phyloP scores from a whole-genome alignment of 2,797 vertebrate genomes.

The Hylomyscus alleni region DNA sequence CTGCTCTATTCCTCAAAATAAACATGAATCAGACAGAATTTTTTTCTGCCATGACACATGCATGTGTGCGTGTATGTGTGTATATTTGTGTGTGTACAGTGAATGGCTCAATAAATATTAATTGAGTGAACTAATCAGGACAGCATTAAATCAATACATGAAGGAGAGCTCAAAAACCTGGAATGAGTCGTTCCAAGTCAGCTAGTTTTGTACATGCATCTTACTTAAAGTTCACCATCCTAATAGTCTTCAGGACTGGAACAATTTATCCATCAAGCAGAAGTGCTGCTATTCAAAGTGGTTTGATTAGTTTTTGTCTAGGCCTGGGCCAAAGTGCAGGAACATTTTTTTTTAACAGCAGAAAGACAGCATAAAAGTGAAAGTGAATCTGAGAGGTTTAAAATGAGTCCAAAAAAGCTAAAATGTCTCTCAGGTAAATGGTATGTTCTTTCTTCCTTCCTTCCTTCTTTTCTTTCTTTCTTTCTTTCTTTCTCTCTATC shows the following conservation, averaged over 20 bases:
- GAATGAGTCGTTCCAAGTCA: slow-evolving; percentile 35
- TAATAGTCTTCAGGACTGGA: slow-evolving; percentile 72
- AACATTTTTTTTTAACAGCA: slow-evolving; percentile 70
- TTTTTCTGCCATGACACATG: not conserved
- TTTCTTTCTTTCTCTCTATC: not conserved
- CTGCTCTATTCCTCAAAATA: not conserved
- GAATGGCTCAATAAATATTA: slow-evolving; percentile 49
- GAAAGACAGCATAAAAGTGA: slow-evolving; percentile 18
- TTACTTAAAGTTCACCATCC: slow-evolving; percentile 66
- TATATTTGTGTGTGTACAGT: not conserved
- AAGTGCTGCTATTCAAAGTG: slow-evolving; percentile 75
- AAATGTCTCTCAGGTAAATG: slow-evolving; percentile 72
- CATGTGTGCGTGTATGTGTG: not conserved
- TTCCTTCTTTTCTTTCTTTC: not conserved
- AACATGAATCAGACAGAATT: not conserved
- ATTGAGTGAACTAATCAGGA: slow-evolving; percentile 58
- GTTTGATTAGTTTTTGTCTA: slow-evolving; percentile 83
- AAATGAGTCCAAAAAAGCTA: slow-evolving; percentile 76
- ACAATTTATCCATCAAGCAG: slow-evolving; percentile 75
- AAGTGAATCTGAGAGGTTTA: slow-evolving; percentile 60
- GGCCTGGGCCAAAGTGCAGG: slow-evolving; percentile 62
- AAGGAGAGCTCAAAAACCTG: slow-evolving; percentile 57
- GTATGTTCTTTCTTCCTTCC: not conserved
- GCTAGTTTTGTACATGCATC: slow-evolving; percentile 33
- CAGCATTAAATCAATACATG: slow-evolving; percentile 59